These are phyloP conservation scores for Pelosia muscerda DNA, from an alignment of 2,888 invertebrate genomes.

Conservation along the genomic window DNA sequence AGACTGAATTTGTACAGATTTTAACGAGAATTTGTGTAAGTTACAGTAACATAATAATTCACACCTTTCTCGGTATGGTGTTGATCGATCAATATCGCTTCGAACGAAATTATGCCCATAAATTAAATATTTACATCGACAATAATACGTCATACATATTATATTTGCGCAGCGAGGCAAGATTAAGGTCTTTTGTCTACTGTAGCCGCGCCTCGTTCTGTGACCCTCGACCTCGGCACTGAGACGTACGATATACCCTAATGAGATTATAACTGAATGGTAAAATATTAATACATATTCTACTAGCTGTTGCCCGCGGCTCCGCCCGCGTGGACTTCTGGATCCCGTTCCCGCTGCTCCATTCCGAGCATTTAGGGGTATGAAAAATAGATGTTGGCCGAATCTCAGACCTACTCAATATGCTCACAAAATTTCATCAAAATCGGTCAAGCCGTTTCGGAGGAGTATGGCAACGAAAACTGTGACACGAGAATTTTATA, in stretches of 20 bases:
- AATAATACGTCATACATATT: not conserved
- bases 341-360: too few relatives aligned
- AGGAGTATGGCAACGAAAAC: too few relatives aligned
- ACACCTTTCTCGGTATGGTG: not conserved
- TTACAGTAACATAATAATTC: not conserved
- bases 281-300: not conserved
- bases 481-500: too few relatives aligned
- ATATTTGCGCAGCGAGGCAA: not conserved
- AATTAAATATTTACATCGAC: not conserved
- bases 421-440: too few relatives aligned
- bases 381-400: too few relatives aligned
- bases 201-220: slow-evolving; percentile 7
- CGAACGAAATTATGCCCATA: not conserved
- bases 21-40: too few relatives aligned
- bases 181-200: slow-evolving; percentile 4
- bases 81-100: not conserved
- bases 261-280: not conserved
- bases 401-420: too few relatives aligned
- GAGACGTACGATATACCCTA: not conserved
- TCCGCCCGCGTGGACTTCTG: too few relatives aligned
- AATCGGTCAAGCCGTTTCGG: too few relatives aligned
- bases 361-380: too few relatives aligned
- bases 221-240: not conserved
- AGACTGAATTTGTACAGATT: too few relatives aligned
- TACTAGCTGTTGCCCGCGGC: not conserved